Evolutionary conservation across 1,140 invertebrate species (phyloP).

Genomic region (Atopsyche davidsoni): DNA sequence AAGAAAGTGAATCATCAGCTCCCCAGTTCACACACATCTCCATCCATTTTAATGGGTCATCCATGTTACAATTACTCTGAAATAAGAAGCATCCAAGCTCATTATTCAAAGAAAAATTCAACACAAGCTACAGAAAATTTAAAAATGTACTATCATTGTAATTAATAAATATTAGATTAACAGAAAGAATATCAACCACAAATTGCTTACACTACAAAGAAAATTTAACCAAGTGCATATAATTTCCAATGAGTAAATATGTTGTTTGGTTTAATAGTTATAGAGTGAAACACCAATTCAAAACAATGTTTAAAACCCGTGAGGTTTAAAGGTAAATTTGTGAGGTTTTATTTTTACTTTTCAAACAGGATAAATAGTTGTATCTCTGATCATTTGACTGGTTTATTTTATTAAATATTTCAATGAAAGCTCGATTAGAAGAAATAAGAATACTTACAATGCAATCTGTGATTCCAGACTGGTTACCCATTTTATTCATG

Average conservation of each 20-base stretch:
- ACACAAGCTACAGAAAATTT: neutral
- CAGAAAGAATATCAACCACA: neutral
- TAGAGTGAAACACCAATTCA: too few species aligned
- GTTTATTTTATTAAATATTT: too few species aligned
- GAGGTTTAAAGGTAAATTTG: too few species aligned
- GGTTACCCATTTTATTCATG: too few species aligned
- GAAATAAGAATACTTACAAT: too few species aligned
- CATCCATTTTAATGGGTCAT: conserved; percentile 36
- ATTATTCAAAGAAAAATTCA: conserved; percentile 1
- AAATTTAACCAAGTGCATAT: neutral
- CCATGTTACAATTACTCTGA: conserved; percentile 19
- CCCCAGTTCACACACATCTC: conserved; percentile 42
- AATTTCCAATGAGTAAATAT: neutral
- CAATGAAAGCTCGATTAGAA: too few species aligned
- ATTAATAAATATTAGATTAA: neutral
- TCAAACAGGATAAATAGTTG: too few species aligned
- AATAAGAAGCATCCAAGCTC: conserved; percentile 12
- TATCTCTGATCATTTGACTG: too few species aligned
- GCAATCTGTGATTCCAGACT: too few species aligned
- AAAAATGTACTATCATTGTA: neutral
- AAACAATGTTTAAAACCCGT: too few species aligned
- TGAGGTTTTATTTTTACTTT: too few species aligned
- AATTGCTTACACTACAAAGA: neutral
- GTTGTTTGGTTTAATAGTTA: too few species aligned
- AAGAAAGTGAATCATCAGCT: conserved; percentile 35